These are phyloP conservation scores for Tinea pellionella DNA, from an alignment of 2,888 invertebrate genomes.

Conservation along the genomic window DNA sequence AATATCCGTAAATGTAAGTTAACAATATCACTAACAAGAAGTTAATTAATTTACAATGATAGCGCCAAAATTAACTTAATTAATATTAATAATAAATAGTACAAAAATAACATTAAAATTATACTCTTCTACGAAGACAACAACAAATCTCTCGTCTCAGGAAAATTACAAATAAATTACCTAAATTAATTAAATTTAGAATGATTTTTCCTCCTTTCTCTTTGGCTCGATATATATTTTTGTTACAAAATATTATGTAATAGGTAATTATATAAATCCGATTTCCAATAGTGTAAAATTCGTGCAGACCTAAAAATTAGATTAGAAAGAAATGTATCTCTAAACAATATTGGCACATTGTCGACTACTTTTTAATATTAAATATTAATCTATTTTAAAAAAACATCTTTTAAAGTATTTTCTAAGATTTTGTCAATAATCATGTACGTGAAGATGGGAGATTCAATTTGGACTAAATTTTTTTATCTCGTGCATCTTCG, in stretches of 20 bases:
- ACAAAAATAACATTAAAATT: conserved; percentile 60
- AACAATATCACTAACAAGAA: conserved; percentile 34
- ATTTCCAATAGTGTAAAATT: not conserved
- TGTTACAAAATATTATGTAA: not conserved
- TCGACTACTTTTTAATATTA: not conserved
- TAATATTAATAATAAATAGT: conserved; percentile 70
- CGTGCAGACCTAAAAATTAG: not conserved
- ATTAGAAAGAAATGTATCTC: not conserved
- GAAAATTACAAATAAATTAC: conserved; percentile 29
- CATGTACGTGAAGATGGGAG: too few species aligned
- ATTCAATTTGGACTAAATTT: too few species aligned
- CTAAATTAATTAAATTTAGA: not conserved
- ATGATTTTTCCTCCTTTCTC: not conserved
- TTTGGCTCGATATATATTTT: not conserved
- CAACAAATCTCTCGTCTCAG: conserved; percentile 35
- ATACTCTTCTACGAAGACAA: conserved; percentile 40
- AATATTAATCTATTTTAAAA: too few species aligned
- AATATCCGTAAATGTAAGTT: conserved; percentile 21
- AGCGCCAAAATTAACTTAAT: conserved; percentile 47
- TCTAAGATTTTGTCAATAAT: too few species aligned
- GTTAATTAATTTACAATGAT: conserved; percentile 37
- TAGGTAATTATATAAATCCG: too few species aligned
- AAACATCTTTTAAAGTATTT: too few species aligned
- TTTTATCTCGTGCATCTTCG: too few species aligned
- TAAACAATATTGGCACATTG: conserved; percentile 8